These are phyloP conservation scores for Anas acuta DNA, from an alignment of 2,797 vertebrate species.

Conservation along the genomic window DNA sequence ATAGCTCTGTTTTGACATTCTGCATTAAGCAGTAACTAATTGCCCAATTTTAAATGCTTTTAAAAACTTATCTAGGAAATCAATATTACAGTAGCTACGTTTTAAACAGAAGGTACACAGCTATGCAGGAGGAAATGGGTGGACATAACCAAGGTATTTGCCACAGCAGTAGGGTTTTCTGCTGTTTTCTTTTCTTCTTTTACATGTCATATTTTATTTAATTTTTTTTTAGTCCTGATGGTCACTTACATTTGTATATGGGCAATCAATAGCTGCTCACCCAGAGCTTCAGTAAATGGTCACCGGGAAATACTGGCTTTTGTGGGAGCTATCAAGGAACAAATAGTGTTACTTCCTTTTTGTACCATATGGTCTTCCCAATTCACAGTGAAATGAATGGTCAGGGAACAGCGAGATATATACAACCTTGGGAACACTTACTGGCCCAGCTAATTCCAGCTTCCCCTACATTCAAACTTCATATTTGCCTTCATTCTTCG, in stretches of 20 bases:
- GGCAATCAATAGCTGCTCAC: conserved; percentile 3
- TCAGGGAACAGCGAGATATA: not conserved
- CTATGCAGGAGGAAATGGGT: conserved; percentile 15
- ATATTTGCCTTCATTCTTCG: not conserved
- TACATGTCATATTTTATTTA: not conserved
- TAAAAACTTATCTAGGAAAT: conserved; percentile 87
- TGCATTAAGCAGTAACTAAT: conserved; percentile 96
- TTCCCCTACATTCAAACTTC: not conserved
- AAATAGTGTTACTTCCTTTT: not conserved
- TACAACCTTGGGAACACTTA: not conserved
- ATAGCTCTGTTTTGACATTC: conserved; percentile 91
- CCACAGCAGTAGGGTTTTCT: conserved; percentile 6
- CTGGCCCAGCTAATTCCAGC: not conserved
- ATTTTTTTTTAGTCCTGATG: not conserved
- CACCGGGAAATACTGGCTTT: not conserved
- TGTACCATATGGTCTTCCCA: not conserved
- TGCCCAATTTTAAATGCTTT: conserved; percentile 91
- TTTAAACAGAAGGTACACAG: conserved; percentile 66
- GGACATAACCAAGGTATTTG: not conserved
- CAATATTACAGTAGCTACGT: conserved; percentile 84
- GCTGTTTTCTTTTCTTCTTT: not conserved
- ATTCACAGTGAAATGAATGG: not conserved
- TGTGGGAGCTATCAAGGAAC: not conserved
- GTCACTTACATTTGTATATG: not conserved
- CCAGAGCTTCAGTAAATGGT: not conserved